phyloP scores from a whole-genome alignment of 2,797 vertebrate genomes.

The Sebastes iracundus region DNA sequence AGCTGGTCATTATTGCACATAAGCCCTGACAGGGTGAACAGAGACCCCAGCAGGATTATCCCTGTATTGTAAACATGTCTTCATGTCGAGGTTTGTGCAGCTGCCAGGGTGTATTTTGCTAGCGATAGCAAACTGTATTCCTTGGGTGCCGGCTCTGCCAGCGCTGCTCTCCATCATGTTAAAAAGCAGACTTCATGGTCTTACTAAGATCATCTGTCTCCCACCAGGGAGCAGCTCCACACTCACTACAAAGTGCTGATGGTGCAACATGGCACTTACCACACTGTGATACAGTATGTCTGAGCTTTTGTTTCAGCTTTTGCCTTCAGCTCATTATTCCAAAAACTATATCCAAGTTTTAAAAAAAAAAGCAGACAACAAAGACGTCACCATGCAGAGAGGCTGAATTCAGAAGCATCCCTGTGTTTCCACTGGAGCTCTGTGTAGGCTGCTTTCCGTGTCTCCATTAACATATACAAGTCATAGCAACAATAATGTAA shows the following conservation, averaged over 20 bases:
- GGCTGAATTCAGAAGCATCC: not conserved
- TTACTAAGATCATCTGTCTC: slow-evolving; percentile 45
- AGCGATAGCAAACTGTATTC: slow-evolving; percentile 21
- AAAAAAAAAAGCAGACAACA: not conserved
- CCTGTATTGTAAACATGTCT: slow-evolving; percentile 50
- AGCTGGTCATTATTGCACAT: slow-evolving; percentile 61
- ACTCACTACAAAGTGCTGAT: slow-evolving; percentile 44
- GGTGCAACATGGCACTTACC: slow-evolving; percentile 28
- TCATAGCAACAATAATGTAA: slow-evolving; percentile 9
- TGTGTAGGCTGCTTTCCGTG: not conserved
- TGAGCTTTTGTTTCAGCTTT: slow-evolving; percentile 12
- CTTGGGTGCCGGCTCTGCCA: slow-evolving; percentile 22
- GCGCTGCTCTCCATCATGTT: slow-evolving; percentile 32
- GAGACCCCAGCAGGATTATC: slow-evolving; percentile 67
- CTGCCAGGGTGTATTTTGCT: slow-evolving; percentile 36
- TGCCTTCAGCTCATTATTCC: not conserved
- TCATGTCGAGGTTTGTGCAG: slow-evolving; percentile 19
- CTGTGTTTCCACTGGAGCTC: not conserved
- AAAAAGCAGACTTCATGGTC: slow-evolving; percentile 16
- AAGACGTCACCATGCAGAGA: not conserved
- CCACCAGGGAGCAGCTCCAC: slow-evolving; percentile 37
- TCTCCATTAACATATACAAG: slow-evolving; percentile 17
- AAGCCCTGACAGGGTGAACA: slow-evolving; percentile 42
- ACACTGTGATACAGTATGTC: not conserved
- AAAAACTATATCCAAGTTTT: not conserved